Evolutionary conservation across 2,797 vertebrate species (phyloP).

Genomic region (Kryptopterus vitreolus): DNA sequence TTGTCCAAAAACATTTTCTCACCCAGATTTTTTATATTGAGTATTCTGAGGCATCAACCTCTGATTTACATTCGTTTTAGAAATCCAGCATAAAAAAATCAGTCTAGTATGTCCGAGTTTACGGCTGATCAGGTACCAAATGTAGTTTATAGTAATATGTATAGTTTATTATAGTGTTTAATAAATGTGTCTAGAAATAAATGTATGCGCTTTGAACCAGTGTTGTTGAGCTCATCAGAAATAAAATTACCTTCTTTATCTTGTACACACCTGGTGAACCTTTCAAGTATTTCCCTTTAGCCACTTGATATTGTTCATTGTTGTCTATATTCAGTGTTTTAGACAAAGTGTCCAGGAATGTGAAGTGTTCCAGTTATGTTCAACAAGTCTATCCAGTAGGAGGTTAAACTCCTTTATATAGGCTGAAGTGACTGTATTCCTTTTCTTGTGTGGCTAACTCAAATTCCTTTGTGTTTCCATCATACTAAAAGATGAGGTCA

Average conservation of each 20-base stretch:
- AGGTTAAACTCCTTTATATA: constrained; percentile 47
- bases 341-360: constrained; percentile 36
- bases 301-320: constrained; percentile 26
- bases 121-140: not conserved
- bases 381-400: constrained; percentile 23
- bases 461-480: constrained; percentile 44
- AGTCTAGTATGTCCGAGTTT: not conserved
- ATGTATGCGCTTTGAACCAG: too few species aligned
- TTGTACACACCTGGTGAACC: not conserved
- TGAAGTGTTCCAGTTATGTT: constrained; percentile 20
- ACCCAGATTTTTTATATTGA: not conserved
- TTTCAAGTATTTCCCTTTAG: not conserved
- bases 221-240: not conserved
- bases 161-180: not conserved
- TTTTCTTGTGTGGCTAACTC: constrained; percentile 3
- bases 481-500: constrained; percentile 45
- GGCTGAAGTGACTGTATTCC: constrained; percentile 26
- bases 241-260: not conserved
- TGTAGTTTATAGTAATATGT: too few species aligned
- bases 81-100: not conserved
- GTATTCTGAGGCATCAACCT: not conserved
- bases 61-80: not conserved
- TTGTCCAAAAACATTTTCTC: not conserved
- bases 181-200: not conserved
- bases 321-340: constrained; percentile 31